A percentile compares a stretch with the other conserved stretches of the same genome.
These are phyloP conservation scores for Channallabes apus DNA, from an alignment of 2,797 vertebrate genomes.

Conservation along the genomic window DNA sequence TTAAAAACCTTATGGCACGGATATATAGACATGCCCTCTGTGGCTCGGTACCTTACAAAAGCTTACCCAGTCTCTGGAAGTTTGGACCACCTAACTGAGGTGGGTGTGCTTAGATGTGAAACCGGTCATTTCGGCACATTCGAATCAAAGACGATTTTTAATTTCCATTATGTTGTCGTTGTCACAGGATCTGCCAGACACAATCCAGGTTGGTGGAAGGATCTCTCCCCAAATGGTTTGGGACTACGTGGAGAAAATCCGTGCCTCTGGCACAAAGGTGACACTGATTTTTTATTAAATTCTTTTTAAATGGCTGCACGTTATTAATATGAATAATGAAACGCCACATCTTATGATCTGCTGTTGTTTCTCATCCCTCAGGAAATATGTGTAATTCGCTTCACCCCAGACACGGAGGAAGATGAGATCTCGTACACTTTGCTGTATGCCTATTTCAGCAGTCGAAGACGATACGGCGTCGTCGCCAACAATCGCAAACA, in stretches of 20 bases:
- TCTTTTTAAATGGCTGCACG: not conserved
- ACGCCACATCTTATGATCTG: not conserved
- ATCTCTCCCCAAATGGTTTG: slow-evolving; percentile 97
- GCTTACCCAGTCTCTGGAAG: slow-evolving; percentile 93
- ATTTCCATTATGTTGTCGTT: not conserved
- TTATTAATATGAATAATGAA: not conserved
- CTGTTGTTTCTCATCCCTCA: slow-evolving; percentile 56
- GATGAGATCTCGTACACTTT: slow-evolving; percentile 97
- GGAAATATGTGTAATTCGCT: slow-evolving; percentile 97
- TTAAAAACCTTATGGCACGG: slow-evolving; percentile 91
- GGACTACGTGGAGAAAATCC: slow-evolving; percentile 99
- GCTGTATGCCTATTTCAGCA: slow-evolving; percentile 97
- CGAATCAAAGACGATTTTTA: slow-evolving; percentile 11
- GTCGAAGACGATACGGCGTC: slow-evolving; percentile 94
- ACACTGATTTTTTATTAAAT: slow-evolving; percentile 41
- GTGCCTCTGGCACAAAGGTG: slow-evolving; percentile 97
- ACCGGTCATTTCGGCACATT: not conserved
- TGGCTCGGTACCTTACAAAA: slow-evolving; percentile 94
- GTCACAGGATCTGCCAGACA: slow-evolving; percentile 91
- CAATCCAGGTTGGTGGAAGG: slow-evolving; percentile 93
- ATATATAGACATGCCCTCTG: slow-evolving; percentile 94
- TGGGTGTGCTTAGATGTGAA: slow-evolving; percentile 58
- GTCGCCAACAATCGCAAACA: slow-evolving; percentile 96
- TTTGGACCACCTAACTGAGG: slow-evolving; percentile 90
- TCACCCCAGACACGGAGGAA: slow-evolving; percentile 94